Evolutionary conservation across 1,140 invertebrate genomes (phyloP).

Genomic region (Eriocheir sinensis): DNA sequence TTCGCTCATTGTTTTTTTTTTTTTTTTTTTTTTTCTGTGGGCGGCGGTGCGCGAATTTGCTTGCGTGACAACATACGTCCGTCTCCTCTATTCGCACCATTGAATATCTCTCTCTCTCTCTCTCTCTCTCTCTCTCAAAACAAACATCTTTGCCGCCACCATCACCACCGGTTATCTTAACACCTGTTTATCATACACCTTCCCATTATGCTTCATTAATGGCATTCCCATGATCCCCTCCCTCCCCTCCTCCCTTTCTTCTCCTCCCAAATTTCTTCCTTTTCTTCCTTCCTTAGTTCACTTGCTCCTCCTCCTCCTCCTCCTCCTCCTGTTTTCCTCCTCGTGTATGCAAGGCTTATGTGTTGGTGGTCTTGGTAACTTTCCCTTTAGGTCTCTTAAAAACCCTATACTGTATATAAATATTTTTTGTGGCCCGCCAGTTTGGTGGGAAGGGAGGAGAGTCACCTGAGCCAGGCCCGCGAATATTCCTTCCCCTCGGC

Average conservation of each 20-base stretch:
- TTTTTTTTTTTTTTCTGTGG: too few relatives aligned
- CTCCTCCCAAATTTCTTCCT: neutral
- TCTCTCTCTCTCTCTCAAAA: too few relatives aligned
- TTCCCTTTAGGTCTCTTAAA: neutral
- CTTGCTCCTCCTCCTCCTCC: neutral
- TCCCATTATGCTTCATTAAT: neutral
- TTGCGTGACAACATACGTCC: too few relatives aligned
- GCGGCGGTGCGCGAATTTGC: too few relatives aligned
- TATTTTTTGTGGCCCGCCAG: neutral
- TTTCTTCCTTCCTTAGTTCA: neutral
- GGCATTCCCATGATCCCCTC: too few relatives aligned
- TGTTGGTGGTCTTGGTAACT: neutral
- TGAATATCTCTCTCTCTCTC: too few relatives aligned
- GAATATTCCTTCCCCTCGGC: conserved; percentile 9
- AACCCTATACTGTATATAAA: neutral
- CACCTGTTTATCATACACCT: neutral
- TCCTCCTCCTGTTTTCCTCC: too few relatives aligned
- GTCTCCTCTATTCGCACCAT: too few relatives aligned
- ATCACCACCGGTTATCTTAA: too few relatives aligned
- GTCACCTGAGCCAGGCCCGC: neutral
- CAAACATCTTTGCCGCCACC: too few relatives aligned
- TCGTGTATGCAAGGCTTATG: neutral
- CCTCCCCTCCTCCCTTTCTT: neutral
- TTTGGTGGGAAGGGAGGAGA: neutral
- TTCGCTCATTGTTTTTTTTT: too few relatives aligned